Conservation (phyloP, 2,113 vertebrate genomes). For the Spheniscus mendiculus region DNA sequence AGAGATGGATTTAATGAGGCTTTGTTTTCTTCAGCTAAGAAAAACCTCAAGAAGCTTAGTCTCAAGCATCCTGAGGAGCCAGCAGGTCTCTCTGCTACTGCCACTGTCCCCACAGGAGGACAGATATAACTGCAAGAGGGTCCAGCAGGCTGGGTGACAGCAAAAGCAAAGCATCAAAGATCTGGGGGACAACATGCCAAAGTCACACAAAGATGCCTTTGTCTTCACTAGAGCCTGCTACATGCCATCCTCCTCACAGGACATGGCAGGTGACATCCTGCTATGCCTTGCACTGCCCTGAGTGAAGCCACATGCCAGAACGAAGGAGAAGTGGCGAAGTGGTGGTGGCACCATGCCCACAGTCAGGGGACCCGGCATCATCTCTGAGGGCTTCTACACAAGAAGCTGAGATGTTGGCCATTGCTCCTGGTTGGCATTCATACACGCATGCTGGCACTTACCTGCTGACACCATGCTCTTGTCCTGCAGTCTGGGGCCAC, state of each 20-base stretch:
- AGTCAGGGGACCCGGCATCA: background rate
- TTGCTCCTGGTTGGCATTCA: background rate
- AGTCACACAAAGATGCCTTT: background rate
- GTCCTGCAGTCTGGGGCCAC: background rate
- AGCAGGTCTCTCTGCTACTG: background rate
- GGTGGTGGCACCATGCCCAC: background rate
- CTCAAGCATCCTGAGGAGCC: background rate
- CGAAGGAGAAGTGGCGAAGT: background rate
- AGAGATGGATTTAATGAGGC: background rate
- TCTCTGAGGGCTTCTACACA: background rate
- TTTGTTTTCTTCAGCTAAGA: conserved; percentile 25
- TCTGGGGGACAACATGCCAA: background rate
- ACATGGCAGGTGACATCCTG: background rate
- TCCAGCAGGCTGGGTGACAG: background rate
- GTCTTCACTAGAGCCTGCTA: background rate
- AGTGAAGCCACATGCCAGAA: rapidly evolving
- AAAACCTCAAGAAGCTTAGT: background rate
- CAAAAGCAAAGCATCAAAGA: background rate
- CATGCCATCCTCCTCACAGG: background rate
- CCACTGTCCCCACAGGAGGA: background rate
- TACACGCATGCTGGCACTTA: rapidly evolving
- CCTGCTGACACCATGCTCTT: rapidly evolving
- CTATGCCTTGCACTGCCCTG: background rate
- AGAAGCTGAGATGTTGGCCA: background rate
- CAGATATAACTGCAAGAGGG: background rate